These are phyloP conservation scores for Pentalonia nigronervosa DNA, from an alignment of 1,140 invertebrate species.

Conservation along the genomic window DNA sequence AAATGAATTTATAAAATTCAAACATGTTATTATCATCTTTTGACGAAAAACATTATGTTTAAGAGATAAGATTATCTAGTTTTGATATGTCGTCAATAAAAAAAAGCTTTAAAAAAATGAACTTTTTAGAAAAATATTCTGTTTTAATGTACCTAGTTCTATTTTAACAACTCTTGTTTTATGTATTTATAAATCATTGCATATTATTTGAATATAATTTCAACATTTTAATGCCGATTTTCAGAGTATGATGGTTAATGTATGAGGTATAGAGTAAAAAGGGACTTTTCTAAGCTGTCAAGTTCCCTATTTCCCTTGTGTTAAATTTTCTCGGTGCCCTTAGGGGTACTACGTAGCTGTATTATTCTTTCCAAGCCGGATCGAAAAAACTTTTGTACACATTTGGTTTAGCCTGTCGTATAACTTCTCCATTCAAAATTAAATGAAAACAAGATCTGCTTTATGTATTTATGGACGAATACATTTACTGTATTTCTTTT, in stretches of 20 bases:
- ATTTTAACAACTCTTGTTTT: not conserved
- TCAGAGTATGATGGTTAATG: not conserved
- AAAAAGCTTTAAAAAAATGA: no score
- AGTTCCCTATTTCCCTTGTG: conserved; percentile 18
- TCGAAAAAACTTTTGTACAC: conserved; percentile 38
- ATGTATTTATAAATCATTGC: not conserved
- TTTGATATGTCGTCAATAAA: no score
- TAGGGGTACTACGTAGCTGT: not conserved
- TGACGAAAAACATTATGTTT: not conserved
- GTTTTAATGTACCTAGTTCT: not conserved
- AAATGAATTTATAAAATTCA: not conserved
- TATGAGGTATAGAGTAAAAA: not conserved
- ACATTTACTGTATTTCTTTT: conserved; percentile 15
- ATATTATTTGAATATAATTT: not conserved
- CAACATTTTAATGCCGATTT: not conserved
- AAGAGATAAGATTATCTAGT: not conserved
- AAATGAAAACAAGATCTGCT: conserved; percentile 22
- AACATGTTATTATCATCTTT: not conserved
- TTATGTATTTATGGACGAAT: conserved; percentile 5
- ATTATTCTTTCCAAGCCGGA: conserved; percentile 26
- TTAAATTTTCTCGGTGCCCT: not conserved
- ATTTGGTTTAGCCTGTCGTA: not conserved
- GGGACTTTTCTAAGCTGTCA: conserved; percentile 13
- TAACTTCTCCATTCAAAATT: not conserved
- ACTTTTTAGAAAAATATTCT: no score